Conservation (phyloP, 2,113 vertebrate genomes). For the Burhinus bistriatus region DNA sequence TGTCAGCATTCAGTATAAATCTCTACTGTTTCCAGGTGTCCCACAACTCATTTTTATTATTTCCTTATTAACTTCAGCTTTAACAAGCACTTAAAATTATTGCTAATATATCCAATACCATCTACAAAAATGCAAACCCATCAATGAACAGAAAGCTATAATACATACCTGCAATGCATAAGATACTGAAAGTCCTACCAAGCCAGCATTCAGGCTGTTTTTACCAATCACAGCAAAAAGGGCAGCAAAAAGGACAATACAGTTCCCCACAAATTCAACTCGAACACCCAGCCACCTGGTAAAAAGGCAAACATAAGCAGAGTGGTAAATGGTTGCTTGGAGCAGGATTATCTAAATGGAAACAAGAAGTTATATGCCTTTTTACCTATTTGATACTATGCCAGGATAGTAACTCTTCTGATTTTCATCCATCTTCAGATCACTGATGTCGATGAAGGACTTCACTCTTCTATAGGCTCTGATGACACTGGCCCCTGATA, state of each 20-base stretch:
- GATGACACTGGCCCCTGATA: conserved; percentile 89
- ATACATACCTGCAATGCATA: conserved; percentile 88
- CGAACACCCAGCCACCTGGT: conserved; percentile 91
- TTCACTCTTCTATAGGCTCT: conserved; percentile 83
- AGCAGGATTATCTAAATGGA: neutral
- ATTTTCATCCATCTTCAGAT: conserved; percentile 87
- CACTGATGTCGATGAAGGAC: conserved; percentile 82
- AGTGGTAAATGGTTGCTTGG: neutral
- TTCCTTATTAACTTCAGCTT: neutral
- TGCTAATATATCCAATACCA: neutral
- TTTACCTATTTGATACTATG: conserved; percentile 90
- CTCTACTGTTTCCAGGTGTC: neutral
- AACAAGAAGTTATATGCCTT: neutral
- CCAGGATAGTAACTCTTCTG: conserved; percentile 89
- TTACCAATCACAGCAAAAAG: conserved; percentile 89
- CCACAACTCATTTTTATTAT: neutral
- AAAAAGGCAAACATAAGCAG: neutral
- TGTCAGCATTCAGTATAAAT: neutral
- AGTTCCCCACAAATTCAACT: conserved; percentile 93
- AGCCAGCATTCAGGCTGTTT: conserved; percentile 80
- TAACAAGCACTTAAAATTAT: neutral
- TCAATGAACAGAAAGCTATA: neutral
- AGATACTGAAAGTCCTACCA: conserved; percentile 93
- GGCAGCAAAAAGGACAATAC: conserved; percentile 91
- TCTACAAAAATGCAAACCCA: neutral